Base-by-base conservation (phyloP, 2,797 vertebrate species). In the Pseudotriccus pelzelni region DNA sequence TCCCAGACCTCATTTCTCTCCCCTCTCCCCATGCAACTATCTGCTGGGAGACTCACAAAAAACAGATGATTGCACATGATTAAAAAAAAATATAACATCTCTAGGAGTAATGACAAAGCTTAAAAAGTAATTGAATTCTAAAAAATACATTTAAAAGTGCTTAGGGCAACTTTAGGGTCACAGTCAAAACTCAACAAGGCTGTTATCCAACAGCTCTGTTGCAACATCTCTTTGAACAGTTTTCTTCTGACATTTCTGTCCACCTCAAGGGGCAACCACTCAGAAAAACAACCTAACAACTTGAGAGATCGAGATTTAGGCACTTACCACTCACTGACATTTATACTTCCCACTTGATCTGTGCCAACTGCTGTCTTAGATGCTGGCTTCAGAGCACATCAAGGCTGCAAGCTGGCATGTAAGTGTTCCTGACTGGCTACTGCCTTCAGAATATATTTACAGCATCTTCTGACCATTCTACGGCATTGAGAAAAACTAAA, bases 311-410 rank as follows among this genome's bases (percentile, higher is more conserved):
- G 80, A 95, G 91, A 85, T 86, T 96, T 75, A 96, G 94, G 91
- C 94, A 92, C 95, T 96, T 95, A 96, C 92, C 84, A 93, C 92
- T 94, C 93, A 90, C 75, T 96, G 88, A 87, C 90, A 94, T 93
- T 86, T 95, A 87, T 85, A 92, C 78, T 86, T 87, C 89, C 84
- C 91, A 83, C 82, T 95, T 93, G 86, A 96, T 94, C 67, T 64
- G 44, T 85, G 81, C 88, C 87, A 93, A 82, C 55, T 84, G 22
- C 72, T 67, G 77, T 93, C 86, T 87, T 49, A 96, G 90, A 79
- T 1, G 1, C 78, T 89, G 86, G 93, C 67, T 72, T 80, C 52
- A 37, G 74, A 96, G 70, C 66, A 84, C 15, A 63, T 52, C 84
- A 92, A 88, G 47, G 79, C 89, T 89, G 85, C 80, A 91, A 79